A percentile compares a stretch with the other conserved stretches of the same genome.
These are phyloP conservation scores for Melieria picta DNA, from an alignment of 2,888 invertebrate species.

Conservation along the genomic window DNA sequence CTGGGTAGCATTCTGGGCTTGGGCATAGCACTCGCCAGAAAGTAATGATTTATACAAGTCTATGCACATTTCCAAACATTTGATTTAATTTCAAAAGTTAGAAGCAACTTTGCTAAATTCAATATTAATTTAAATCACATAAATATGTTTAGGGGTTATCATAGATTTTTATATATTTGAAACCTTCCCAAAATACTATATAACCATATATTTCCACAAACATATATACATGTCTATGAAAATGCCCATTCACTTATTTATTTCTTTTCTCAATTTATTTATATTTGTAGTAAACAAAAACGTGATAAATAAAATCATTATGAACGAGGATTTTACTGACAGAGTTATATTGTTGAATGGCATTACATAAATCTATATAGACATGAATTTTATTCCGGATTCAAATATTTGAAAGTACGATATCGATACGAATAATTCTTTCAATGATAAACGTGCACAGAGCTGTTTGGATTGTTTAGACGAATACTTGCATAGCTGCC, in stretches of 20 bases:
- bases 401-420: constrained; percentile 4
- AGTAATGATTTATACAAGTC: constrained; percentile 57
- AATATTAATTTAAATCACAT: neutral
- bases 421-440: too few species aligned
- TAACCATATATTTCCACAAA: constrained; percentile 2
- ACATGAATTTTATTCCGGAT: constrained; percentile 20
- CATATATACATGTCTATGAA: neutral
- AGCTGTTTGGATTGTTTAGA: too few species aligned
- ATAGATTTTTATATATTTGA: constrained; percentile 4
- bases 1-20: constrained; percentile 85
- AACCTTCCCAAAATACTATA: neutral
- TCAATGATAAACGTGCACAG: too few species aligned
- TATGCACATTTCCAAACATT: neutral
- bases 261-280: constrained; percentile 26
- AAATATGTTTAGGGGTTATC: neutral
- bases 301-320: constrained; percentile 53
- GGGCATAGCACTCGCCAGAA: constrained; percentile 80
- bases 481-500: too few species aligned
- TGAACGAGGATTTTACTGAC: constrained; percentile 8
- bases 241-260: constrained; percentile 33
- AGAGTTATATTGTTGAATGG: neutral
- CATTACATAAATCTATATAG: neutral
- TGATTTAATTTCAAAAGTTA: neutral
- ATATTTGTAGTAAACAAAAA: constrained; percentile 58
- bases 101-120: too few species aligned